Base-by-base conservation (phyloP, 2,797 vertebrate genomes). In the Hydrophis major region DNA sequence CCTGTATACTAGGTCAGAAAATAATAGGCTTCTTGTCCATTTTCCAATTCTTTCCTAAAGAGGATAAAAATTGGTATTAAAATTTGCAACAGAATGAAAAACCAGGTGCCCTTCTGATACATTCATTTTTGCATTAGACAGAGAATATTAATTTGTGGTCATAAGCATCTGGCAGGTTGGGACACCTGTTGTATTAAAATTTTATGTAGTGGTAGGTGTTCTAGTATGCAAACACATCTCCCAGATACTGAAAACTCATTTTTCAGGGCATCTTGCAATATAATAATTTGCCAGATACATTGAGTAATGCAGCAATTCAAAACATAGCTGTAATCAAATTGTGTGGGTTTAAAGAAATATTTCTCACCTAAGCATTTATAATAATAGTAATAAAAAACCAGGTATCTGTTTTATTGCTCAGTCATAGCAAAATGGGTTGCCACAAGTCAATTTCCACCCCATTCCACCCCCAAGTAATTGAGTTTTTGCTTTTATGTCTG, bases 131-230 rank as follows among this genome's bases (percentile, higher is more conserved):
- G 50, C 14, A 56, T 83, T 57, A 88, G 63, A 90, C 32, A 63
- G 69, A 63, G 28, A 88, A 28, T 93, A 89, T 69, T 89, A 60
- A 88, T 53, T 91, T 89, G 63, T 59, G 69, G 59, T 69, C 37
- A 66, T 50, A 74, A 89, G 59, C 53, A 86, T 92, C 42, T 89
- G 89, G 59, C 59, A 92, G 69, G 47, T 28, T 89, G 53, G 74
- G n/a, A 55, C 89, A 89, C 87, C 86, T 50, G 6, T 50, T 28
- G 37, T 60, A 91, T 86, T 91, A 92, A 89, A 94, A 92, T 87
- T 86, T 66, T 57, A 86, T 89, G 32, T 27, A 78, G 63, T 91
- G 86, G 42, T 93, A 74, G 61, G 56, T 60, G 55, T 69, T 59
- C 47, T 78, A 28, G 42, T 50, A 57, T 28, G 32, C 63, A 86